Percentiles rank a stretch among this genome's conserved stretches.
Evolutionary conservation across 2,888 invertebrate species (phyloP).

Genomic region (Drosophila niveifrons): DNA sequence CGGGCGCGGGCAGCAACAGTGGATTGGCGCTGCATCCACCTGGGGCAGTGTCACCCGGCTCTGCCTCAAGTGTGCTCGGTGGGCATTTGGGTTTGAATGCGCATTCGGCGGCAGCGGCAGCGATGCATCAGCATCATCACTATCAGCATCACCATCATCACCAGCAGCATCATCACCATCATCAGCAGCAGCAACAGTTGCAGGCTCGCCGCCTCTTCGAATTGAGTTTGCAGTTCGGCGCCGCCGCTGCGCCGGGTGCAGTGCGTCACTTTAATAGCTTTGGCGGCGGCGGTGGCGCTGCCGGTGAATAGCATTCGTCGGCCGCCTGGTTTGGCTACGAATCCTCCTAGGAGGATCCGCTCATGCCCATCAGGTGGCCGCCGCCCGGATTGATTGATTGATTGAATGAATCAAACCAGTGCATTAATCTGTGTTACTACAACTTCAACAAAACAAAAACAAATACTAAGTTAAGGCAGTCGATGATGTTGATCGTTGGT

Average conservation of each 20-base stretch:
- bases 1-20: slow-evolving; percentile 81
- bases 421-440: slow-evolving; percentile 84
- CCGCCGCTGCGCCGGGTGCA: slow-evolving; percentile 84
- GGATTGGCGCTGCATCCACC: slow-evolving; percentile 80
- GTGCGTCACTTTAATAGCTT: slow-evolving; percentile 85
- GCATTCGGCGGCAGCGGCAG: slow-evolving; percentile 82
- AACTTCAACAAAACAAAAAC: slow-evolving; percentile 41
- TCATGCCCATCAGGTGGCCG: slow-evolving; percentile 69
- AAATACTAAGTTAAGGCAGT: slow-evolving; percentile 37
- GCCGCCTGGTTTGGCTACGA: slow-evolving; percentile 84
- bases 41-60: slow-evolving; percentile 80
- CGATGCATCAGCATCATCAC: slow-evolving; percentile 84
- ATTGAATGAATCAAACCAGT: slow-evolving; percentile 65
- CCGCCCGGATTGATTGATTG: slow-evolving; percentile 1
- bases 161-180: slow-evolving; percentile 85
- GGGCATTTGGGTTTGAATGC: slow-evolving; percentile 85
- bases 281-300: slow-evolving; percentile 82
- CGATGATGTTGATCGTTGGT: neutral
- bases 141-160: slow-evolving; percentile 83
- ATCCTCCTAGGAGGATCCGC: slow-evolving; percentile 75
- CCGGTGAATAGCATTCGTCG: slow-evolving; percentile 85
- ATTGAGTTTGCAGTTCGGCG: slow-evolving; percentile 85
- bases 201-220: slow-evolving; percentile 85
- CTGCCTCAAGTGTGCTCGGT: slow-evolving; percentile 82
- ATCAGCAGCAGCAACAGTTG: slow-evolving; percentile 86